Evolutionary conservation across 2,113 vertebrate genomes (phyloP).

Genomic region (Ceyx cyanopectus): DNA sequence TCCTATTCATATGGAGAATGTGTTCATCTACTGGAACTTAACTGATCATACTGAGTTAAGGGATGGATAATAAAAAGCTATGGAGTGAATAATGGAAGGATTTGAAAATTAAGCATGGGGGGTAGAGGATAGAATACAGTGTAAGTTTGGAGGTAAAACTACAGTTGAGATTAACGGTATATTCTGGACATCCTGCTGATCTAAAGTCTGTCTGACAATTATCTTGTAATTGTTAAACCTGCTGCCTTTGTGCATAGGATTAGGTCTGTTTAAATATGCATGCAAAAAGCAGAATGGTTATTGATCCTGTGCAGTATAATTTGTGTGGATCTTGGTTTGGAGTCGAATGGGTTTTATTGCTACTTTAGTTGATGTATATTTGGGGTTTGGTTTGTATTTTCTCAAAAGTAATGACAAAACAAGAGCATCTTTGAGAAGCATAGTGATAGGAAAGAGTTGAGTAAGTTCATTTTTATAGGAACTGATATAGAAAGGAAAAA

Average conservation of each 20-base stretch:
- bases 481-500: not conserved
- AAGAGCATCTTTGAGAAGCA: not conserved
- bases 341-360: not conserved
- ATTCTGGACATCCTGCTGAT: constrained; percentile 56
- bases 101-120: constrained; percentile 49
- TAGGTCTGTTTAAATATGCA: constrained; percentile 26
- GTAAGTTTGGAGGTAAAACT: constrained; percentile 19
- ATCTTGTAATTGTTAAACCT: constrained; percentile 47
- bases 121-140: constrained; percentile 12
- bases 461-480: not conserved
- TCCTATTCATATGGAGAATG: constrained; percentile 38
- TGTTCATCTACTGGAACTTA: constrained; percentile 58
- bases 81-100: constrained; percentile 59
- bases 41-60: constrained; percentile 60
- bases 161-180: constrained; percentile 29
- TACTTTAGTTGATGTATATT: not conserved
- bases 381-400: not conserved
- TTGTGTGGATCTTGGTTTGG: not conserved
- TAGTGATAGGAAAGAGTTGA: not conserved
- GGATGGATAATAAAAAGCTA: constrained; percentile 60
- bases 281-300: not conserved
- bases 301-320: constrained; percentile 3
- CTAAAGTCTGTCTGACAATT: constrained; percentile 7
- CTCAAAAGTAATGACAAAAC: not conserved
- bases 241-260: not conserved